Evolutionary conservation across 2,113 vertebrate species (phyloP).

Genomic region (Numenius arquata): DNA sequence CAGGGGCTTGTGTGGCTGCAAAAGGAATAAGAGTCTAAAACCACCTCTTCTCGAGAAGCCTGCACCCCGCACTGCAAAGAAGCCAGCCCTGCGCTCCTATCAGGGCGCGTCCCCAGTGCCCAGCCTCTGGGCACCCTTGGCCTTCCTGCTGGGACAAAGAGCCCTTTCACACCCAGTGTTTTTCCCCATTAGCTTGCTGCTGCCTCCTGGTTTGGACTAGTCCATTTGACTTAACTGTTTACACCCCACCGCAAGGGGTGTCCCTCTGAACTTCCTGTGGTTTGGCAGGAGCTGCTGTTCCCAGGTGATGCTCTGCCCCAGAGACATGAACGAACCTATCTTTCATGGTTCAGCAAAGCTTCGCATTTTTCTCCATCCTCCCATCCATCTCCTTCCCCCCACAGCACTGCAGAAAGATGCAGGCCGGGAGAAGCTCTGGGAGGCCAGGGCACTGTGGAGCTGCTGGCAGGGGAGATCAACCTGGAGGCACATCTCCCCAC

Average conservation of each 20-base stretch:
- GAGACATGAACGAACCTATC: neutral
- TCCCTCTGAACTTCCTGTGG: neutral
- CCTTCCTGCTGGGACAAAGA: constrained; percentile 30
- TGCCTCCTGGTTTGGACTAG: neutral
- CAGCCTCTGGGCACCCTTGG: neutral
- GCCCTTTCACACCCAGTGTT: constrained; percentile 6
- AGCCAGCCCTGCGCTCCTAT: neutral
- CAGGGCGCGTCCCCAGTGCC: neutral
- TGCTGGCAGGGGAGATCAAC: neutral
- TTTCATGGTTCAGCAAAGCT: neutral
- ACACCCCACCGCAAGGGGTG: fast-evolving
- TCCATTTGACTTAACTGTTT: neutral
- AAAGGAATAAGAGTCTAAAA: neutral
- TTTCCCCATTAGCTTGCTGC: neutral
- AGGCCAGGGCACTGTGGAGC: neutral
- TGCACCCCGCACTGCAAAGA: neutral
- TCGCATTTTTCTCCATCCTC: neutral
- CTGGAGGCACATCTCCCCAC: neutral
- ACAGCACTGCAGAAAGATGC: fast-evolving
- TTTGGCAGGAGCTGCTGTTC: neutral
- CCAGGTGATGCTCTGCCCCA: neutral
- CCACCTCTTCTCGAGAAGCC: neutral
- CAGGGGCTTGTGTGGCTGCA: neutral
- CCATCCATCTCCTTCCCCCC: neutral
- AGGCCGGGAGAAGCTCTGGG: neutral